Conservation (phyloP, 2,113 vertebrate genomes). For the Acrocephalus kingi region DNA sequence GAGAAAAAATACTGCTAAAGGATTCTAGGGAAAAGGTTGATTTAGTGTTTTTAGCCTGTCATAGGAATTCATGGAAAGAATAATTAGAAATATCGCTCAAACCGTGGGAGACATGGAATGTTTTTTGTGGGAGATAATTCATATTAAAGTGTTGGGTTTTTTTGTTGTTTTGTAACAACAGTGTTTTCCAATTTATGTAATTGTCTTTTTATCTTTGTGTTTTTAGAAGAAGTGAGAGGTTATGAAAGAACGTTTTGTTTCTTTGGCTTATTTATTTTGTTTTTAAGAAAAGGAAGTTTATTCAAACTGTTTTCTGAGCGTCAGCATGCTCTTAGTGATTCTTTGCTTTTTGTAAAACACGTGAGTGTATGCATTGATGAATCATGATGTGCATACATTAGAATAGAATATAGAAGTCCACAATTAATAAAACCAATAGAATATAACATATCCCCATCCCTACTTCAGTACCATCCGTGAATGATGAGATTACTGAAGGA, state of each 20-base stretch:
- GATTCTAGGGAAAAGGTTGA: background rate
- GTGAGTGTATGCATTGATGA: background rate
- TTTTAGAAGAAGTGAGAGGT: background rate
- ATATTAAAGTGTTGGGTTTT: background rate
- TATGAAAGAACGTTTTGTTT: background rate
- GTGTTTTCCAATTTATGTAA: background rate
- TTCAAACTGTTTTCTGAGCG: background rate
- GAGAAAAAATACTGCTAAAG: background rate
- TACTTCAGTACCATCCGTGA: background rate
- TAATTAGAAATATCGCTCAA: background rate
- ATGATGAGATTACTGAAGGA: background rate
- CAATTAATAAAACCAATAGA: background rate
- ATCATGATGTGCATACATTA: fast-evolving
- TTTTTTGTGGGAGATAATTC: background rate
- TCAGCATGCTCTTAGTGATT: background rate
- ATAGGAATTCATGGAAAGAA: background rate
- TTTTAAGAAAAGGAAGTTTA: background rate
- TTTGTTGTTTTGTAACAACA: background rate
- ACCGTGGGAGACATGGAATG: background rate
- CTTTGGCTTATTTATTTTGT: background rate
- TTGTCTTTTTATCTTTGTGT: background rate
- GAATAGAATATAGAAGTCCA: background rate
- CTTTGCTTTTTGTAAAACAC: background rate
- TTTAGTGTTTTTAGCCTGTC: background rate
- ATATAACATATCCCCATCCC: background rate